Conservation (phyloP, 2,113 vertebrate species). For the Larimichthys crocea region DNA sequence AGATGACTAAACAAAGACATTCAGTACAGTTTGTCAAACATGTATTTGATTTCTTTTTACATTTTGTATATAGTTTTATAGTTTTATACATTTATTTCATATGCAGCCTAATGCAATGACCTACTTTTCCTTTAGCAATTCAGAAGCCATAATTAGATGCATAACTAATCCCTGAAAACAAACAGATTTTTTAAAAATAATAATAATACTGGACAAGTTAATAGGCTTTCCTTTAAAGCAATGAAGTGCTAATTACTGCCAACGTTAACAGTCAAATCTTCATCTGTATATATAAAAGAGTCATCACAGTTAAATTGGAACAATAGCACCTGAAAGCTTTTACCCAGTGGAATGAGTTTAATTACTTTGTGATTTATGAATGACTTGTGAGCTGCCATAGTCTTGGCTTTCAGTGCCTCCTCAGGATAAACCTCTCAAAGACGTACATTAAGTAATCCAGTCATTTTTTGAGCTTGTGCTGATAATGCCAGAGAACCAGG, state of each 20-base stretch:
- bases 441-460: constrained; percentile 11
- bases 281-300: neutral
- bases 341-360: neutral
- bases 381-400: constrained; percentile 4
- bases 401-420: neutral
- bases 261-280: neutral
- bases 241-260: neutral
- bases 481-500: constrained; percentile 28
- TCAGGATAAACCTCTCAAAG: constrained; percentile 16
- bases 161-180: neutral
- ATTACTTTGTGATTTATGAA: constrained; percentile 10
- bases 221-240: neutral
- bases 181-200: neutral
- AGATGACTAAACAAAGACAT: constrained; percentile 21
- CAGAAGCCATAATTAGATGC: neutral
- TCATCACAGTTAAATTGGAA: neutral
- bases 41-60: constrained; percentile 14
- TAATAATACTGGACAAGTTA: neutral
- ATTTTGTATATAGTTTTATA: no score
- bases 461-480: constrained; percentile 11
- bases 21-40: neutral
- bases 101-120: neutral
- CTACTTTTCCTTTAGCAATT: neutral
- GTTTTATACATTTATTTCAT: neutral
- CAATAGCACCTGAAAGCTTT: neutral